Conservation (phyloP, 2,113 vertebrate species). For the Phyllopteryx taeniolatus region DNA sequence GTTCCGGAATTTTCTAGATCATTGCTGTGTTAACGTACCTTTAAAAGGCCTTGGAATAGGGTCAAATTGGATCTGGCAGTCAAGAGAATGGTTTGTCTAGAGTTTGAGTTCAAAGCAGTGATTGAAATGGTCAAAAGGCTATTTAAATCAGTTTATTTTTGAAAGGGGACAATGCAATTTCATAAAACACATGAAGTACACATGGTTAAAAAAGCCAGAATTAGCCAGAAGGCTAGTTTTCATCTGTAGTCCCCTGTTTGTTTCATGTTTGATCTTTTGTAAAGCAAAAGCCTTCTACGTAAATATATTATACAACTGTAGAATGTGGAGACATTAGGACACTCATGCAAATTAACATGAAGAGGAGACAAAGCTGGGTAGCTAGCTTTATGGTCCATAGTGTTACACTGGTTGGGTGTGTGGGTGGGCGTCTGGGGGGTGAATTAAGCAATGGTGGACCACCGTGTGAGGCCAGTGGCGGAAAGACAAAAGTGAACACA, state of each 20-base stretch:
- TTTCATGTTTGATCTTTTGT: neutral
- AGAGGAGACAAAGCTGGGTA: neutral
- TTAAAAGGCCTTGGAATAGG: neutral
- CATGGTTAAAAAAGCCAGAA: too few species aligned
- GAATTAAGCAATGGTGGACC: neutral
- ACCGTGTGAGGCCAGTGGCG: neutral
- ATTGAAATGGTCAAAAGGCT: neutral
- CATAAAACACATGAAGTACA: too few species aligned
- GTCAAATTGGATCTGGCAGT: neutral
- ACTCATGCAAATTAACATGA: constrained; percentile 3
- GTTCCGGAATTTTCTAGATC: neutral
- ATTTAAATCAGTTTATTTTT: too few species aligned
- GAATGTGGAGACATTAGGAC: neutral
- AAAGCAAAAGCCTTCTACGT: neutral
- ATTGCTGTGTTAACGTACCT: neutral
- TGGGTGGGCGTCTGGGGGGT: neutral
- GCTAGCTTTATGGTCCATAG: neutral
- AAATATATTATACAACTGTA: neutral
- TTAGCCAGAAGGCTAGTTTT: too few species aligned
- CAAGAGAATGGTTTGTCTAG: neutral
- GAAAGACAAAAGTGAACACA: constrained; percentile 9
- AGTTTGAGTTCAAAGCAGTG: neutral
- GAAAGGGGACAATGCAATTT: too few species aligned
- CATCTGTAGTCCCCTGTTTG: too few species aligned
- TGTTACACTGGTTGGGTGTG: neutral